These are phyloP conservation scores for Hydrotaea cyrtoneurina DNA, from an alignment of 2,888 invertebrate species.

Conservation along the genomic window DNA sequence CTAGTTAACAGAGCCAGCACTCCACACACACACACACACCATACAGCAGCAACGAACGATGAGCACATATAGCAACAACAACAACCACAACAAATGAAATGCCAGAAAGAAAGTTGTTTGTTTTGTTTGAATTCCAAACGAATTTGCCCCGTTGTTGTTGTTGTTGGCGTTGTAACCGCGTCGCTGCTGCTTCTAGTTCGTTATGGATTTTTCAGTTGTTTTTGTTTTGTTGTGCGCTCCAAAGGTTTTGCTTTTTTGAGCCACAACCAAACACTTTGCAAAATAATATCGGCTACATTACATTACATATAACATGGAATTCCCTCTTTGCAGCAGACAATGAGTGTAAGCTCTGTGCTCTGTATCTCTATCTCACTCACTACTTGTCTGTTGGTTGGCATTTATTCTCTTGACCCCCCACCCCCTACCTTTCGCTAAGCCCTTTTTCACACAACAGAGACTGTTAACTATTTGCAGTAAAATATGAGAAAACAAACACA, in stretches of 20 bases:
- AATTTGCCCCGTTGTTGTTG: background rate
- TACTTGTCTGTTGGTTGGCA: background rate
- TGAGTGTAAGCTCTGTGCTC: background rate
- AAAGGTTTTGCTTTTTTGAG: slow-evolving; percentile 1
- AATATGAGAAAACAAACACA: background rate
- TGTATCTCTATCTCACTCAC: too few relatives aligned
- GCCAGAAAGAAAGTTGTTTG: slow-evolving; percentile 62
- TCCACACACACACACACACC: too few relatives aligned
- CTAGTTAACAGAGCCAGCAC: slow-evolving; percentile 10
- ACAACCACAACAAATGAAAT: slow-evolving; percentile 20
- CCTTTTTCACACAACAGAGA: background rate
- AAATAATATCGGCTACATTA: too few relatives aligned
- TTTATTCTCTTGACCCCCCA: background rate
- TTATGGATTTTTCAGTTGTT: slow-evolving; percentile 10
- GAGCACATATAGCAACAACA: background rate
- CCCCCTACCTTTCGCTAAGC: too few relatives aligned
- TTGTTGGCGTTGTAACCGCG: background rate
- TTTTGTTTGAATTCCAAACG: slow-evolving; percentile 41
- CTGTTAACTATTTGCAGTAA: slow-evolving; percentile 23
- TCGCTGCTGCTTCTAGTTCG: slow-evolving; percentile 5
- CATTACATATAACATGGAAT: background rate
- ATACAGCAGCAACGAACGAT: background rate
- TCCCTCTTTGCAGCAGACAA: background rate
- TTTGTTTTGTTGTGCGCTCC: background rate
- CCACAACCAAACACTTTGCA: background rate